Base-by-base conservation (phyloP, 2,113 vertebrate genomes). In the Ailurus styani region DNA sequence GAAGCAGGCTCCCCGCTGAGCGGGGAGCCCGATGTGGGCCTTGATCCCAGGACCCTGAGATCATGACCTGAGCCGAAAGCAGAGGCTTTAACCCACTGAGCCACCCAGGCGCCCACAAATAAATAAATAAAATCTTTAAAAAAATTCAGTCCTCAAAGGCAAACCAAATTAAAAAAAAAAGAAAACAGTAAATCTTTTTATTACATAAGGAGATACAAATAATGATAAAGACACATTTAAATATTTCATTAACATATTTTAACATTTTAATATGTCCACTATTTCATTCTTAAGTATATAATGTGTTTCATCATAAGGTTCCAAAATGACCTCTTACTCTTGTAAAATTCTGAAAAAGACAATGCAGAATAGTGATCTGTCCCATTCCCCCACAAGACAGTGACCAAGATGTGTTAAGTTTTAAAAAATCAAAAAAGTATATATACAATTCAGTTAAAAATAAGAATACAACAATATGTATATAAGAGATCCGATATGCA, bases 341-440 rank as follows among this genome's bases (percentile, higher is more conserved):
- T 72, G 14, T 83, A 75, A 95, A 87, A 55, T 42, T 96, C 70
- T 89, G 77, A 29, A 85, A 62, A 97, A 78, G n/a, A 82, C 78
- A 84, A 83, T 66, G 84, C 21, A 96, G 75, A 50, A 87, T 70
- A 42, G 21, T 7, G 52, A n/a, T 81, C 50, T 72, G 62, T 77
- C 57, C 25, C n/a, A 90, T 86, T 73, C 18, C 5, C 21, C 42
- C 42, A 25, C 3, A 84, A 90, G 64, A 95, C 20, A 62, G 64
- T 57, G 29, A 12, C 87, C 64, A 77, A 78, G 14, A 54, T 34
- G 73, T 40, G 25, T n/a, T 93, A 95, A 78, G 27, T 89, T 12
- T 34, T 37, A 75, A 72, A 93, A 37, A 81, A 37, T n/a, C 2
- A 57, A 34, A 68, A 82, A 70, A 27, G 20, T 34, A 45, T 45